Base-by-base conservation (phyloP, 2,113 vertebrate species). In the Tetrax tetrax region DNA sequence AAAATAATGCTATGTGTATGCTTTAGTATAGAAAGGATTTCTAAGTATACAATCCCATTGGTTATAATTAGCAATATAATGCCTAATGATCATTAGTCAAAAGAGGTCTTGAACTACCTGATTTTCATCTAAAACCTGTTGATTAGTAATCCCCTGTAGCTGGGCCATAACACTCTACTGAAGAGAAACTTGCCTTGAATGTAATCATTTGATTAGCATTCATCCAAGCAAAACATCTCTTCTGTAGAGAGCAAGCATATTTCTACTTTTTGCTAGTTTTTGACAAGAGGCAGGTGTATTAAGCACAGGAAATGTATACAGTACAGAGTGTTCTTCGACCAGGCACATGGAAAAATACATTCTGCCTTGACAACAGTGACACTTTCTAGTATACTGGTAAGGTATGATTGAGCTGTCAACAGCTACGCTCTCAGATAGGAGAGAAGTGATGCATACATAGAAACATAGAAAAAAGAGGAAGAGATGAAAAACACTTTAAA, bases 131-230 rank as follows among this genome's bases (percentile, higher is more conserved):
- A 80, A 90, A 94, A 88, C 75, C 45, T 92, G 82, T 94, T 95
- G 88, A 93, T 86, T 65, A 92, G 37, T 47, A 95, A 93, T 86
- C 89, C 76, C 79, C 69, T 60, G 61, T 81, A 94, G 65, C 56
- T 78, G 69, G 35, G 41, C 57, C 35, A 53, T 75, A 95, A 59
- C 60, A 78, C 24, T 63, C 10, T 76, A 4, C 47, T 23, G 51
- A 90, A 81, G 33, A 83, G 43, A 93, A 86, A 51, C 88, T 92
- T 78, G 88, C 65, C 29, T 60, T 87, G 94, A 95, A 96, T 95
- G 14, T 84, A 96, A 97, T 84, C 2, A 71, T 78, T 74, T 81
- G 68, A 92, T 96, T 96, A 97, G 38, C 72, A 95, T 93, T 95
- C 93, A 89, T 20, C 19, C 68, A 89, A 81, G 76, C 29, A 94